Evolutionary conservation across 2,888 invertebrate genomes (phyloP).

Genomic region (Eupithecia dodoneata): DNA sequence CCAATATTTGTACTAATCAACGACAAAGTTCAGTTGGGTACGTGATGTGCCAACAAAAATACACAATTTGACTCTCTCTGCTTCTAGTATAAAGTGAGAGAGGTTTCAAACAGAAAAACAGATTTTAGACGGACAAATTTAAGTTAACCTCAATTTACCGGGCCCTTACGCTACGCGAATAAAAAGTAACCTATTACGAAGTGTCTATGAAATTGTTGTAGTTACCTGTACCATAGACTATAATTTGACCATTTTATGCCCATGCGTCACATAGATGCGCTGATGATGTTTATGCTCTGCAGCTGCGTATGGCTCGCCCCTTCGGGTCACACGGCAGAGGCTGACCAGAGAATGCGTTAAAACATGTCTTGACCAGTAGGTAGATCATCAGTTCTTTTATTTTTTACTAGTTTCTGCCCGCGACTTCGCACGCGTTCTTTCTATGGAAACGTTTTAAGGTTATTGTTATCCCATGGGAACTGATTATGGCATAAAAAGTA

Average conservation of each 20-base stretch:
- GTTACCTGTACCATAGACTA: neutral
- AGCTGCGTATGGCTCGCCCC: too few species aligned
- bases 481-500: too few species aligned
- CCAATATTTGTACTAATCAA: conserved; percentile 48
- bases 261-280: neutral
- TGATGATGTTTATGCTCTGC: neutral
- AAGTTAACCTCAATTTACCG: neutral
- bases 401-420: neutral
- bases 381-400: neutral
- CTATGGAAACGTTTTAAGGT: too few species aligned
- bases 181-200: neutral
- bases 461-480: too few species aligned
- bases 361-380: neutral
- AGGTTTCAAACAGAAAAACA: neutral
- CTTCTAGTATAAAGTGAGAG: conserved; percentile 12
- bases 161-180: neutral
- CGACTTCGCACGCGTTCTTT: too few species aligned
- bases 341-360: neutral
- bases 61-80: conserved; percentile 23
- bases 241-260: neutral
- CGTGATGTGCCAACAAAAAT: conserved; percentile 37
- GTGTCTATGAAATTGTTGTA: neutral
- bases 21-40: conserved; percentile 38
- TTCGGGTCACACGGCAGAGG: too few species aligned
- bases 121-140: neutral